A percentile compares a stretch with the other conserved stretches of the same genome.
Evolutionary conservation across 2,888 invertebrate genomes (phyloP).

Genomic region (Yponomeuta sedellus): DNA sequence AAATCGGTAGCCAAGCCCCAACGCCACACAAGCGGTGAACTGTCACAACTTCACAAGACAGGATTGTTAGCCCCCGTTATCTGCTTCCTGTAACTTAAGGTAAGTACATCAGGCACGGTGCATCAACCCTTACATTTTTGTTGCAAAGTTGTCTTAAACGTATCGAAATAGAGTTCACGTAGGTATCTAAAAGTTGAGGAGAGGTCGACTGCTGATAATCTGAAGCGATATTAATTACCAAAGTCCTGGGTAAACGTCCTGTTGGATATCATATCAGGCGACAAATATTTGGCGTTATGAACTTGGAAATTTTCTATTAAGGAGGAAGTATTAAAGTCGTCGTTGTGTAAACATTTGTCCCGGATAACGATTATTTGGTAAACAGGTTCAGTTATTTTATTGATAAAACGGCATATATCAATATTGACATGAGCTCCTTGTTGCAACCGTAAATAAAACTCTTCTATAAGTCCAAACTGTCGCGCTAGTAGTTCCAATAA

Average conservation of each 20-base stretch:
- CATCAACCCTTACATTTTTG: too few relatives aligned
- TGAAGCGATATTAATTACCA: not conserved
- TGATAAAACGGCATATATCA: not conserved
- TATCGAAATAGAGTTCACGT: too few relatives aligned
- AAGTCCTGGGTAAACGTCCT: conserved; percentile 1
- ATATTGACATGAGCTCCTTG: not conserved
- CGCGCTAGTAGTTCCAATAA: not conserved
- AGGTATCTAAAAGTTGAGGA: too few relatives aligned
- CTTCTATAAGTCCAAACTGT: not conserved
- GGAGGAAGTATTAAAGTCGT: not conserved
- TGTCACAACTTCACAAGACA: not conserved
- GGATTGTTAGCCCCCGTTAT: conserved; percentile 15
- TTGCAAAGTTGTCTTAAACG: too few relatives aligned
- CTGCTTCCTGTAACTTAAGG: conserved; percentile 8
- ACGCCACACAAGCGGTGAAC: not conserved
- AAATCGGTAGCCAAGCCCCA: not conserved
- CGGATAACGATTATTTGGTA: not conserved
- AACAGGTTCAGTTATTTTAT: not conserved
- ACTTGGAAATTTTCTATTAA: not conserved
- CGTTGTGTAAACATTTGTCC: not conserved
- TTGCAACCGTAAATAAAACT: not conserved
- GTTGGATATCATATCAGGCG: not conserved
- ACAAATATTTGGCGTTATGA: not conserved
- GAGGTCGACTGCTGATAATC: not conserved
- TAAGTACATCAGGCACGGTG: not conserved